Base-by-base conservation (phyloP, 2,888 invertebrate genomes). In the Chloroclystis v-ata region DNA sequence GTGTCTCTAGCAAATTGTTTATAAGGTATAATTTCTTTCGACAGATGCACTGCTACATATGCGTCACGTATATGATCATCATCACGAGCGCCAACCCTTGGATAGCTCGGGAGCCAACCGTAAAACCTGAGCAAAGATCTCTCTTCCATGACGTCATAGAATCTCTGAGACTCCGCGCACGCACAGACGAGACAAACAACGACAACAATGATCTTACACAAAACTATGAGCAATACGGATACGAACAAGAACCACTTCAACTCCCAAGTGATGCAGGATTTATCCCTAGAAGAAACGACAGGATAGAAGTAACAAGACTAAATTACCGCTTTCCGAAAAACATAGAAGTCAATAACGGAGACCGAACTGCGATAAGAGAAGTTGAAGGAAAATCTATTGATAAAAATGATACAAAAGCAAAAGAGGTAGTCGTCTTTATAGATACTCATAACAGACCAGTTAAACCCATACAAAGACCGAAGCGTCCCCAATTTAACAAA, bases 11-110 rank as follows among this genome's bases (percentile, higher is more conserved):
- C 20, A 20, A 2, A 2, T 20, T 20, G 20, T 6, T 8, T 26
- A 6, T 26, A 26, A 26, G 8, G 26, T 26, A 6, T 8, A 16
- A 53, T 56, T 57, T 56, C n/a, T 11, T 30, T 58, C 68, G 63
- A 29, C 80, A 86, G 86, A 86, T 86, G 86, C 81, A 86, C 59
- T 84, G 86, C 57, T 86, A 75, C 66, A 78, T 84, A 48, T 86
- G 86, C 56, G 75, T 86, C 39, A 78, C 78, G 25, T 86, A 83
- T 46, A 73, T 85, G 69, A 69, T 86, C 44, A 76, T 85, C 49
- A 55, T 82, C 11, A 78, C 77, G 54, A 72, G 72, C 47, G 78
- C 79, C 2, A 75, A 69, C 33, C 85, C 82, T 1, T 50, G 50
- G 28, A 63, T 70, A 46, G 64, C 69, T 38, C 67, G 67, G 32